Conservation (phyloP, 2,888 invertebrate genomes). For the Plagiodera versicolora region DNA sequence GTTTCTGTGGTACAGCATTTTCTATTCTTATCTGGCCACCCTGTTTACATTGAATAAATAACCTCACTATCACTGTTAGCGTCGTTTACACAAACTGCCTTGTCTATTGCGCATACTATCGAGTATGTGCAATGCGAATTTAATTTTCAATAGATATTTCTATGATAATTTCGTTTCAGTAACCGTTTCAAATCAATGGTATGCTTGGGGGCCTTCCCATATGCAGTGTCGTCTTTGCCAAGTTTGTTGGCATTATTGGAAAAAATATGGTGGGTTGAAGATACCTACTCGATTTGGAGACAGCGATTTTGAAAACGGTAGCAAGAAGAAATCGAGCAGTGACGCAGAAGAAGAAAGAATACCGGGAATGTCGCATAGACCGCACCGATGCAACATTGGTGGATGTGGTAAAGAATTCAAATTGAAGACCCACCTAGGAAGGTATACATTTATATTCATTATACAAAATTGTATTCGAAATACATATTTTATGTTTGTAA, state of each 20-base stretch:
- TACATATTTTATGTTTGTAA: too few relatives aligned
- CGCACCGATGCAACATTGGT: slow-evolving; percentile 86
- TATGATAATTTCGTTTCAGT: slow-evolving; percentile 55
- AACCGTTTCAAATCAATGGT: slow-evolving; percentile 87
- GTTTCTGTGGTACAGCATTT: too few relatives aligned
- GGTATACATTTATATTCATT: not conserved
- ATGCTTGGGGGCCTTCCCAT: slow-evolving; percentile 93
- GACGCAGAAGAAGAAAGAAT: slow-evolving; percentile 59
- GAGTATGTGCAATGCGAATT: too few relatives aligned
- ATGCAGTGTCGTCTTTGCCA: slow-evolving; percentile 92
- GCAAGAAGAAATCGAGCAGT: slow-evolving; percentile 55
- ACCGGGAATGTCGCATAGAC: slow-evolving; percentile 65
- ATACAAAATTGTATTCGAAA: too few relatives aligned
- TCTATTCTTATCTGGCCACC: too few relatives aligned
- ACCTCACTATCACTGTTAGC: too few relatives aligned
- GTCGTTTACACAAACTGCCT: too few relatives aligned
- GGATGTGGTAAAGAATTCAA: slow-evolving; percentile 96
- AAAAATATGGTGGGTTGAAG: slow-evolving; percentile 96
- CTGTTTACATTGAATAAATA: too few relatives aligned
- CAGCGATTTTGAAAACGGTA: slow-evolving; percentile 54
- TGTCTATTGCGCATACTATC: too few relatives aligned
- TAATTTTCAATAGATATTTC: too few relatives aligned
- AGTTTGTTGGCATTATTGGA: slow-evolving; percentile 97
- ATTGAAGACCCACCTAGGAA: slow-evolving; percentile 87
- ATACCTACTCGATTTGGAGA: slow-evolving; percentile 63